A percentile compares a stretch with the other conserved stretches of the same genome.
Conservation (phyloP, 2,113 vertebrate species). For the Paracyprichromis sp. region DNA sequence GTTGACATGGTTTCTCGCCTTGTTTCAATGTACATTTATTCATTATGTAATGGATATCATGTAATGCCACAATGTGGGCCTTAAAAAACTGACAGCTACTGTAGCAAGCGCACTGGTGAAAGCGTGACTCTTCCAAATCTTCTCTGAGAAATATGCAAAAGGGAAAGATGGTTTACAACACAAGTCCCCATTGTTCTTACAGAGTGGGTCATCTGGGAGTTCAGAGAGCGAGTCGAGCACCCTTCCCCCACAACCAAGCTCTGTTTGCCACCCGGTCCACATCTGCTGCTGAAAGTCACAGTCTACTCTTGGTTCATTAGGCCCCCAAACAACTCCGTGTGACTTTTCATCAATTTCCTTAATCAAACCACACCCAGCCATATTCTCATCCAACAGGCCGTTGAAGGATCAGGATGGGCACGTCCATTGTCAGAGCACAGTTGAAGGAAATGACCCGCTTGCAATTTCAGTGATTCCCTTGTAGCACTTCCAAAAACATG, state of each 20-base stretch:
- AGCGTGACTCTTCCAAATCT: background rate
- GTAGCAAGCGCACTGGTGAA: background rate
- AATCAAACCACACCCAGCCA: background rate
- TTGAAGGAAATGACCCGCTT: background rate
- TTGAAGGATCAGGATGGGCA: slow-evolving; percentile 1
- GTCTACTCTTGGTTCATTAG: slow-evolving; percentile 6
- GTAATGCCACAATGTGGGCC: background rate
- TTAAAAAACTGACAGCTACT: background rate
- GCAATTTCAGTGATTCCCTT: background rate
- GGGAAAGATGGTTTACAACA: background rate
- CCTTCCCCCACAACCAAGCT: background rate
- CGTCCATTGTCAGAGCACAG: background rate
- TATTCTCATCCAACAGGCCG: background rate
- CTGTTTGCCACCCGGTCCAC: slow-evolving; percentile 2
- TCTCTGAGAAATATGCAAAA: background rate
- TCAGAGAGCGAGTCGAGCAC: background rate
- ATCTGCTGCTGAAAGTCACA: slow-evolving; percentile 16
- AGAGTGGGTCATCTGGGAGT: background rate
- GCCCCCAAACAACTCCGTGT: background rate
- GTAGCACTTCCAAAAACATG: background rate
- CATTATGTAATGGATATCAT: background rate
- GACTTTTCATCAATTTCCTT: slow-evolving; percentile 5
- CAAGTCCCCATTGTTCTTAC: background rate
- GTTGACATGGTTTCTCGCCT: background rate
- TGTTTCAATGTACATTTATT: background rate